Evolutionary conservation across 2,113 vertebrate genomes (phyloP), one percentile per base, ranked within the genome.

Genomic region (Chauna torquata): DNA sequence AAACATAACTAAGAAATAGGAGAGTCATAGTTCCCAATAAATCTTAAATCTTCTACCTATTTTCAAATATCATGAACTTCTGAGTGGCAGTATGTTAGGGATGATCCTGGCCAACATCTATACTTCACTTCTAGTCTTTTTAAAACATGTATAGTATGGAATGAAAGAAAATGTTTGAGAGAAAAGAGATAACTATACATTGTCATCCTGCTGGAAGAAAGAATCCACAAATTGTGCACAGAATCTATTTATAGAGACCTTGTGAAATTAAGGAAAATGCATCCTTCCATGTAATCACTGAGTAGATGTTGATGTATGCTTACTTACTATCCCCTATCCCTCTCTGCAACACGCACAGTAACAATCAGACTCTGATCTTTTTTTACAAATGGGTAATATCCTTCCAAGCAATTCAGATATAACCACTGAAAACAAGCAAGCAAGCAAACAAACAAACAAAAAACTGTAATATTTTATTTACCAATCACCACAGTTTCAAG

Each of bases 211-310:
- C 6, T 47, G 12, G 14, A 66, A 66, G 28, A 85, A 86, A 57
- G 6, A 42, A 82, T 70, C 55, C 6, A n/a, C 3, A 52, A 75
- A 79, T 30, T 70, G 3, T 52, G 22, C 20, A 57, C 2, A 32
- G 22, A 1, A 0, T 34, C 11, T 82, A 4, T 40, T 13, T 7
- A 45, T 4, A 70, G 9, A 23, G 1, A 74, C 5, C 3, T 57
- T 91, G 13, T 30, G 28, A 79, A 64, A 2, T 32, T 49, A 44
- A 85, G 11, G 28, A 57, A 57, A 82, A 47, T n/a, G 24, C 2
- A 10, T 80, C 6, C 12, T 77, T 18, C 30, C 11, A 40, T 8
- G 34, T 3, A 49, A 44, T 30, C 4, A 36, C 10, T 58, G 42
- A 54, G 12, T 18, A 49, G 45, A 71, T 54, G 52, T 27, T 54